Percentiles rank a stretch among this genome's conserved stretches.
phyloP scores from a whole-genome alignment of 64 coral and sea anemone genomes.

The Orbicella faveolata region DNA sequence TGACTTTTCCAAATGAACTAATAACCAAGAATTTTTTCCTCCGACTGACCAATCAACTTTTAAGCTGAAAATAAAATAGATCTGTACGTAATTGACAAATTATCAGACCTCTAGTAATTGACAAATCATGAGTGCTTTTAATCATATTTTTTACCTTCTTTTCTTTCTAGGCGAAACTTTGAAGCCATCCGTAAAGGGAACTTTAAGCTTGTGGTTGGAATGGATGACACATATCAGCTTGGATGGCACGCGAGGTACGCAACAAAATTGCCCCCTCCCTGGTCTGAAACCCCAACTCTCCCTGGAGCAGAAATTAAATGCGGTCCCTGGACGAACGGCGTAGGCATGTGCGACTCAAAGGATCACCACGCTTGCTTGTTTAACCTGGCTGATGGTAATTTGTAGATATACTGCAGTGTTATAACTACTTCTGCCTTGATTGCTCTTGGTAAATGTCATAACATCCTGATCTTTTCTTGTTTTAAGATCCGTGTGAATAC shows the following conservation, averaged over 20 bases:
- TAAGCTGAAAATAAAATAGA: too few relatives aligned
- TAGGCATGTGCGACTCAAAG: conserved; percentile 75
- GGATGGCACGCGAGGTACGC: conserved; percentile 82
- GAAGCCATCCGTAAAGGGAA: conserved; percentile 77
- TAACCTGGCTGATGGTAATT: conserved; percentile 63
- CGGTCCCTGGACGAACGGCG: conserved; percentile 60
- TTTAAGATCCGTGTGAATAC: conserved; percentile 89
- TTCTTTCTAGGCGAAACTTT: conserved; percentile 47
- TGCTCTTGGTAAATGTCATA: too few relatives aligned
- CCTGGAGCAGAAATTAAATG: conserved; percentile 64
- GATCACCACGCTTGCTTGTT: conserved; percentile 81
- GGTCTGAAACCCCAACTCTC: conserved; percentile 26
- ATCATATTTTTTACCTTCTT: neutral
- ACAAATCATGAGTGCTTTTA: too few relatives aligned
- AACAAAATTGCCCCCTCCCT: conserved; percentile 17
- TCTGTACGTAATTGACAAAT: too few relatives aligned
- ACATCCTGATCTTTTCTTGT: neutral
- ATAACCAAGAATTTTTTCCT: too few relatives aligned
- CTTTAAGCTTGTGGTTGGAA: conserved; percentile 85
- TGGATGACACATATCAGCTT: conserved; percentile 78
- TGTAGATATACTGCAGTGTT: too few relatives aligned
- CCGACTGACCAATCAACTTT: too few relatives aligned
- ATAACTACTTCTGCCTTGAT: too few relatives aligned
- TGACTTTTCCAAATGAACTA: too few relatives aligned
- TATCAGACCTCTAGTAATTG: too few relatives aligned